These are phyloP conservation scores for Synanthedon andrenaeformis DNA, from an alignment of 2,888 invertebrate species.

Conservation along the genomic window DNA sequence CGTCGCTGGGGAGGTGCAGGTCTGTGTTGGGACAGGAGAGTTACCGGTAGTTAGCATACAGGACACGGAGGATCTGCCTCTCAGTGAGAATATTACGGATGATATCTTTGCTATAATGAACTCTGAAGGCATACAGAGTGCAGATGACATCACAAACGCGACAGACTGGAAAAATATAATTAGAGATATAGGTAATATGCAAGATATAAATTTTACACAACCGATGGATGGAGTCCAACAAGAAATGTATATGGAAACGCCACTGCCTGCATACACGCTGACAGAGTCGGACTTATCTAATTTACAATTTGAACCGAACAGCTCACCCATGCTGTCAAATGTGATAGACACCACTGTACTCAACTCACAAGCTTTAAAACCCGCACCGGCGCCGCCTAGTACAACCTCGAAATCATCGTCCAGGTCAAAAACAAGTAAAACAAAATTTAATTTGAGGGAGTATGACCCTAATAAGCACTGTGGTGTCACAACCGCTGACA, in stretches of 20 bases:
- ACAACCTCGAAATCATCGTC: constrained; percentile 31
- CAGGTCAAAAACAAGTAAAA: constrained; percentile 46
- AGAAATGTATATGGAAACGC: constrained; percentile 44
- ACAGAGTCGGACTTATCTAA: constrained; percentile 42
- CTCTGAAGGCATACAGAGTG: constrained; percentile 63
- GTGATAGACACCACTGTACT: constrained; percentile 29
- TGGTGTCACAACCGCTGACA: constrained; percentile 79
- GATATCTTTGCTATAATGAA: constrained; percentile 66
- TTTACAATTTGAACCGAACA: constrained; percentile 47
- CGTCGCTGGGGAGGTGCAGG: constrained; percentile 49
- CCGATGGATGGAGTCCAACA: constrained; percentile 36
- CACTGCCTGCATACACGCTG: constrained; percentile 35
- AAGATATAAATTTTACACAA: constrained; percentile 57
- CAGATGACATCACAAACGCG: constrained; percentile 58
- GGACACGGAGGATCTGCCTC: constrained; percentile 59
- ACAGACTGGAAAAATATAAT: constrained; percentile 66
- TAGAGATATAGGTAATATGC: constrained; percentile 60
- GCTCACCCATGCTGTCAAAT: constrained; percentile 37
- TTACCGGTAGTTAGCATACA: constrained; percentile 66
- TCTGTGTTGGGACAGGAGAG: constrained; percentile 58
- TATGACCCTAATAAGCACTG: constrained; percentile 88
- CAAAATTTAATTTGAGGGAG: constrained; percentile 70
- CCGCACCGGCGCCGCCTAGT: constrained; percentile 22
- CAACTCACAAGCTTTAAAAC: constrained; percentile 29
- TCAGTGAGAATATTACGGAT: constrained; percentile 59